A percentile compares a stretch with the other conserved stretches of the same genome.
phyloP scores from a whole-genome alignment of 2,888 invertebrate species.

The Carabus problematicus region DNA sequence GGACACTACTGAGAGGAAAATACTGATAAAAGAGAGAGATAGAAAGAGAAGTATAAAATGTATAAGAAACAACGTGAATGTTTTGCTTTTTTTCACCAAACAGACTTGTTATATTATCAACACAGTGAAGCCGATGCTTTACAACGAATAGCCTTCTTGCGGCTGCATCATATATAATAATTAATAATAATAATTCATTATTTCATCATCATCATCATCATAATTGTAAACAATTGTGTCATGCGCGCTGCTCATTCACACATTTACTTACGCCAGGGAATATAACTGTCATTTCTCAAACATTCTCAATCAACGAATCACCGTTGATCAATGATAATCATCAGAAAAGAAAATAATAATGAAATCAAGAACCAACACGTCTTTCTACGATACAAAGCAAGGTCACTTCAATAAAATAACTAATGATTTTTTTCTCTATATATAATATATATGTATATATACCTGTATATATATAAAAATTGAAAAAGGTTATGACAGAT shows the following conservation, averaged over 20 bases:
- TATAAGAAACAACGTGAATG: conserved; percentile 12
- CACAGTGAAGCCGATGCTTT: conserved; percentile 40
- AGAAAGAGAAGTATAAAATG: conserved; percentile 12
- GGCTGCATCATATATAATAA: conserved; percentile 32
- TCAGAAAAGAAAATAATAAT: conserved; percentile 27
- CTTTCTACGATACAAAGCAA: conserved; percentile 66
- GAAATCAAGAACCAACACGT: conserved; percentile 50
- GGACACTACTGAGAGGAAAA: background rate
- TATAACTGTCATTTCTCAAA: background rate
- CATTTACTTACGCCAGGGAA: background rate
- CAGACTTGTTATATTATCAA: conserved; percentile 40
- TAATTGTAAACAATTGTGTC: conserved; percentile 20
- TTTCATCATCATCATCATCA: conserved; percentile 13
- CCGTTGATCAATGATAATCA: conserved; percentile 1
- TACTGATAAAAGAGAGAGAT: background rate
- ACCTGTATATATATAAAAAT: conserved; percentile 54
- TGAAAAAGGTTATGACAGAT: conserved; percentile 51
- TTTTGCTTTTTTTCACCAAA: conserved; percentile 37
- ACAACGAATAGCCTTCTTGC: conserved; percentile 18
- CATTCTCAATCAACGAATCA: too few species aligned
- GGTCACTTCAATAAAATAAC: conserved; percentile 69
- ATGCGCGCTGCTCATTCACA: conserved; percentile 24
- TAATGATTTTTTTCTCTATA: conserved; percentile 60
- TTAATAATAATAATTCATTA: conserved; percentile 24
- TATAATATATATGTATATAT: conserved; percentile 53